phyloP scores from a whole-genome alignment of 2,113 vertebrate species.

The Campylomormyrus numenius region DNA sequence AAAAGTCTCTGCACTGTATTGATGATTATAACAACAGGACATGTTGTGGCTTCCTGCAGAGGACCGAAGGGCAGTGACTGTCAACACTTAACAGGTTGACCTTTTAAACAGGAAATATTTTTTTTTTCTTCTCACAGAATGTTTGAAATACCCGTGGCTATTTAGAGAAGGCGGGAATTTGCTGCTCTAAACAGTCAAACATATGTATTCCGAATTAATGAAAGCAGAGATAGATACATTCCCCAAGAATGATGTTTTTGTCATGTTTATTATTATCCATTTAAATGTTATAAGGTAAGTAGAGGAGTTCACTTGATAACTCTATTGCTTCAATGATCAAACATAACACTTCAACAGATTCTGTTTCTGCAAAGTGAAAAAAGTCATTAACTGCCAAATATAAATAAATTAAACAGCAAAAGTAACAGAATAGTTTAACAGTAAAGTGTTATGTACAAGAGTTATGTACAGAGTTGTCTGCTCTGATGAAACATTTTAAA shows the following conservation, averaged over 20 bases:
- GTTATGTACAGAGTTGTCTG: too few relatives aligned
- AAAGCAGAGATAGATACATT: background rate
- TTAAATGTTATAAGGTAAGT: background rate
- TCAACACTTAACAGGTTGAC: background rate
- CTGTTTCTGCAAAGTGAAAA: background rate
- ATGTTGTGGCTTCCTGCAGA: background rate
- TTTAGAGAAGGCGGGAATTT: background rate
- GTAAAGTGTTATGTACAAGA: background rate
- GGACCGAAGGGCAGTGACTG: background rate
- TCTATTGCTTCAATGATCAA: background rate
- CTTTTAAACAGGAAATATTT: background rate
- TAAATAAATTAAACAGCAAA: too few relatives aligned
- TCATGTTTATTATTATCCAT: background rate
- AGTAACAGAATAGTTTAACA: too few relatives aligned
- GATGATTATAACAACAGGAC: background rate
- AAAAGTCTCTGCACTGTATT: background rate
- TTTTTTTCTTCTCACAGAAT: background rate
- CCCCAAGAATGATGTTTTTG: background rate
- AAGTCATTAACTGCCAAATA: background rate
- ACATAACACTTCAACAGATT: background rate
- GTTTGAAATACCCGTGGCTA: background rate
- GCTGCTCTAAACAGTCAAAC: background rate
- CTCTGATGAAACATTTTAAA: too few relatives aligned
- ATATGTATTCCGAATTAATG: background rate
- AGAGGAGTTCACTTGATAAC: background rate